Base-by-base conservation (phyloP, 2,888 invertebrate species). In the Drosophila merina region DNA sequence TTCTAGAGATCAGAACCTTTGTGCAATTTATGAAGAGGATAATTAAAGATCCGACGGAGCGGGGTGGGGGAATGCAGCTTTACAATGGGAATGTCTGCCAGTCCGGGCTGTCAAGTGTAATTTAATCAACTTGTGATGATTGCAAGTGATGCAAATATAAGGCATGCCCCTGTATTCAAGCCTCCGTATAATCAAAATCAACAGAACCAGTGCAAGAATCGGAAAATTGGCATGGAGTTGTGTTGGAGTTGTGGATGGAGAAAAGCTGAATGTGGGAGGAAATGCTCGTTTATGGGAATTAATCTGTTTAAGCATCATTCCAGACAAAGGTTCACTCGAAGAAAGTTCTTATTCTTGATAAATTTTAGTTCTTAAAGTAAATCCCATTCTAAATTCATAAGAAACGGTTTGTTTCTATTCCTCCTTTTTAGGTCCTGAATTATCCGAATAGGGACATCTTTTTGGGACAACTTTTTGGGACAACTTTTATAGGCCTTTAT, bases 91-190 rank as follows among this genome's bases (percentile, higher is more conserved):
- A 47, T 47, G 50, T 44, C 48, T 5, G 10, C 38, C 44, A 25
- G 38, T 20, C 25, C 31, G 36, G 51, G 50, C 57, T 50, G 62
- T 69, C 72, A 77, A 77, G 81, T 66, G 67, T 86, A 83, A 81
- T 81, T 83, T 83, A 86, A 81, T 83, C 72, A 77, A 80, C 70
- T 74, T 76, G 72, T 77, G 57, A 85, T 74, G 74, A 74, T 86
- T 83, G 76, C 74, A 81, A 67, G 62, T 68, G 68, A 66, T 44
- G 12, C 48, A 63, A 50, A 51, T 31, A 40, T 56, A 56, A 33
- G 30, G 14, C 59, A 36, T 26, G 28, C 58, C 58, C 58, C 58
- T 58, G 28, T 45, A 45, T 36, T 28, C 58, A n/a, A 59, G 59
- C 59, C 33, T 33, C 57, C 44, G 28, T 49, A 25, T 36, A 57